Conservation (phyloP, 2,888 invertebrate genomes). For the Platerodrilus igneus region DNA sequence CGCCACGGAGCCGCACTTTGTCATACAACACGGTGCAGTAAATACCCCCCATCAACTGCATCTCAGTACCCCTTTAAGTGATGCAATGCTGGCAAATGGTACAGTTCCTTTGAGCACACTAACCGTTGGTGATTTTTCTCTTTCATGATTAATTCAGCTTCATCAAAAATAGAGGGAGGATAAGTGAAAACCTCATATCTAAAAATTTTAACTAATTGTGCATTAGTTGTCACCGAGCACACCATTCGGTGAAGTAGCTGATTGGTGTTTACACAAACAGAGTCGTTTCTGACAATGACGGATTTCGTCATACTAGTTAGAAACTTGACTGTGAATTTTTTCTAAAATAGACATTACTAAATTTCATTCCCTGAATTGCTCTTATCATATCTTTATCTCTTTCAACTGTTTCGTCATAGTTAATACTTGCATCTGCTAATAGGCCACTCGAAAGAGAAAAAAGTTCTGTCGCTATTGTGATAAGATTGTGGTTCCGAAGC, state of each 20-base stretch:
- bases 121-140: constrained; percentile 5
- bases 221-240: constrained; percentile 3
- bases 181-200: constrained; percentile 6
- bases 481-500: too few relatives aligned
- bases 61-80: not conserved
- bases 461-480: too few relatives aligned
- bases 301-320: constrained; percentile 1
- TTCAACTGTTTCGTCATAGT: constrained; percentile 8
- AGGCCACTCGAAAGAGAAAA: too few relatives aligned
- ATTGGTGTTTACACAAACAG: constrained; percentile 5
- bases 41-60: constrained; percentile 7
- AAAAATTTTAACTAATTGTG: constrained; percentile 2
- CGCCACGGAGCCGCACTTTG: too few relatives aligned
- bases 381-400: constrained; percentile 7
- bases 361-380: constrained; percentile 1
- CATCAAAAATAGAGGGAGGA: constrained; percentile 3
- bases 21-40: constrained; percentile 13
- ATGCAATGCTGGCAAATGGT: not conserved
- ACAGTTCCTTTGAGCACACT: constrained; percentile 2
- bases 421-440: constrained; percentile 5
- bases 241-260: constrained; percentile 4
- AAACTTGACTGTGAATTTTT: constrained; percentile 5
- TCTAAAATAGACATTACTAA: not conserved
- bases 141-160: constrained; percentile 6
- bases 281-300: constrained; percentile 1